Evolutionary conservation across 2,113 vertebrate genomes (phyloP).

Genomic region (Varanus salvator): DNA sequence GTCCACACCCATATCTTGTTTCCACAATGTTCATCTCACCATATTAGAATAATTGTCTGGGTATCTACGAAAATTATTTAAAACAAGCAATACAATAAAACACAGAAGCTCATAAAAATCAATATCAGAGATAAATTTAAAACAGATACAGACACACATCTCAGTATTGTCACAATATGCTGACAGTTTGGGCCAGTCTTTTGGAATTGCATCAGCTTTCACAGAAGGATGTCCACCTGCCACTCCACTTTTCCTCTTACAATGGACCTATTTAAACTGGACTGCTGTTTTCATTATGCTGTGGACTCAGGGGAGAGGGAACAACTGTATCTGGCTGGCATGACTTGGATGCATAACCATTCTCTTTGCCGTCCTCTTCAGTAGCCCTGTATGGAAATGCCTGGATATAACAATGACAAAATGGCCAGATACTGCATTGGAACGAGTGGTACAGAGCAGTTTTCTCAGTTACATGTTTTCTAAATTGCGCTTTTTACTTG

Average conservation of each 20-base stretch:
- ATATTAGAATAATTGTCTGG: background rate
- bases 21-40: background rate
- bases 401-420: background rate
- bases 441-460: background rate
- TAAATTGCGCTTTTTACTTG: rapidly evolving
- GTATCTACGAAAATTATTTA: background rate
- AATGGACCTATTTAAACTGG: background rate
- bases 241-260: background rate
- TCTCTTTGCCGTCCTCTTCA: background rate
- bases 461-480: background rate
- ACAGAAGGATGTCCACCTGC: background rate
- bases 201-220: background rate
- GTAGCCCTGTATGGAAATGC: background rate
- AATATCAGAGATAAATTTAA: background rate
- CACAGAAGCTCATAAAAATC: background rate
- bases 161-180: background rate
- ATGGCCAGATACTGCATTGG: background rate
- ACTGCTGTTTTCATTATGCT: background rate
- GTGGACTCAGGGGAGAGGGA: background rate
- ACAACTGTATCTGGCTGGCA: background rate
- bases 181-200: background rate
- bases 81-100: background rate
- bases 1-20: background rate
- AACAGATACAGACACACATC: too few species aligned
- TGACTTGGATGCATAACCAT: background rate